phyloP scores from a whole-genome alignment of 1,140 invertebrate genomes.

The Lucilia sericata region DNA sequence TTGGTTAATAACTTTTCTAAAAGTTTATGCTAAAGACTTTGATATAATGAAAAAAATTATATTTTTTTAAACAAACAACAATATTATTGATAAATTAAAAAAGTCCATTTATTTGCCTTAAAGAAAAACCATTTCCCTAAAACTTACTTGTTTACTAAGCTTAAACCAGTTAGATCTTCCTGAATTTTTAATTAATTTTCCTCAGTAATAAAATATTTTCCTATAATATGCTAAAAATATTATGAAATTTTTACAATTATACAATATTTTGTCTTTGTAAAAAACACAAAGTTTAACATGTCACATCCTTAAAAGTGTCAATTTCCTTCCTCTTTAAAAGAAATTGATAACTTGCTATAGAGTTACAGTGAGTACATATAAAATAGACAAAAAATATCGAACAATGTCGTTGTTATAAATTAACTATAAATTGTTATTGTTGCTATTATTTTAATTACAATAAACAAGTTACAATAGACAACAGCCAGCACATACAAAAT shows the following conservation, averaged over 20 bases:
- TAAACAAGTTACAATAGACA: neutral
- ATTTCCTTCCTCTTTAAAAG: neutral
- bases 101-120: too few relatives aligned
- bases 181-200: too few relatives aligned
- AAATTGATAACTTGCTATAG: neutral
- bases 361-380: neutral
- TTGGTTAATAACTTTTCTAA: too few relatives aligned
- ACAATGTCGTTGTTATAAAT: neutral
- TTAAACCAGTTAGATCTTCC: too few relatives aligned
- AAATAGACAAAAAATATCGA: neutral
- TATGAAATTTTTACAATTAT: neutral
- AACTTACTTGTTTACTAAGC: too few relatives aligned
- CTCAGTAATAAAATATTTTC: too few relatives aligned
- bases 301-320: neutral
- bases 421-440: neutral
- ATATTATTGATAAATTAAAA: too few relatives aligned
- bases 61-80: too few relatives aligned
- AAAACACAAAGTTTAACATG: neutral
- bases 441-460: slow-evolving; percentile 2
- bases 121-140: too few relatives aligned
- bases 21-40: too few relatives aligned
- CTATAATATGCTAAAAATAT: neutral
- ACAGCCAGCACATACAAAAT: too few relatives aligned
- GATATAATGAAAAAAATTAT: too few relatives aligned
- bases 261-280: neutral